A percentile compares a stretch with the other conserved stretches of the same genome.
Conservation (phyloP, 2,888 invertebrate genomes). For the Heliconius aoede region DNA sequence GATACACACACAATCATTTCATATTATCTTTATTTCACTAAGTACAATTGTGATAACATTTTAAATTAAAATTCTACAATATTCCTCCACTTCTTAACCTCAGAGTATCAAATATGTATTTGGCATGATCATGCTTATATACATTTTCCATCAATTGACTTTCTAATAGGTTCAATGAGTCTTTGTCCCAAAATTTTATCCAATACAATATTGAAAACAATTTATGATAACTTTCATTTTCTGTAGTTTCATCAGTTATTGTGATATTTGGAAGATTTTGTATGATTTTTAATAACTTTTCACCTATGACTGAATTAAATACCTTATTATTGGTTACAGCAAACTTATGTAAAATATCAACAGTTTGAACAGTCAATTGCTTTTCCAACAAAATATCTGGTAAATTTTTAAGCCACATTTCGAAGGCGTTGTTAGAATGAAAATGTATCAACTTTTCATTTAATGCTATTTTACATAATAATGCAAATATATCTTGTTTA, state of each 20-base stretch:
- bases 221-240: slow-evolving; percentile 74
- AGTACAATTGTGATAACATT: not conserved
- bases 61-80: slow-evolving; percentile 40
- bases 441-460: slow-evolving; percentile 71
- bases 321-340: slow-evolving; percentile 80
- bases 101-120: slow-evolving; percentile 72
- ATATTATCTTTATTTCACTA: not conserved
- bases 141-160: slow-evolving; percentile 65
- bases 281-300: slow-evolving; percentile 74
- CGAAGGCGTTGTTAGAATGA: slow-evolving; percentile 70
- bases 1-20: not conserved
- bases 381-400: slow-evolving; percentile 83
- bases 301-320: slow-evolving; percentile 78
- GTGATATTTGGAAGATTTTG: slow-evolving; percentile 69
- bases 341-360: slow-evolving; percentile 84
- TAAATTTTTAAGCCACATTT: slow-evolving; percentile 80
- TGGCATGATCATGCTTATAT: slow-evolving; percentile 67
- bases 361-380: slow-evolving; percentile 75
- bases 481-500: slow-evolving; percentile 70
- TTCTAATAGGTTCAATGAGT: slow-evolving; percentile 72
- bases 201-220: slow-evolving; percentile 83
- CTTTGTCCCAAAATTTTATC: slow-evolving; percentile 73
- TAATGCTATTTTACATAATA: slow-evolving; percentile 74
- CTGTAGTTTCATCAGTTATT: slow-evolving; percentile 68
- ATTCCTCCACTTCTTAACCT: slow-evolving; percentile 64